A percentile compares a stretch with the other conserved stretches of the same genome.
Evolutionary conservation across 2,888 invertebrate genomes (phyloP).

Genomic region (Trachelus stipa): DNA sequence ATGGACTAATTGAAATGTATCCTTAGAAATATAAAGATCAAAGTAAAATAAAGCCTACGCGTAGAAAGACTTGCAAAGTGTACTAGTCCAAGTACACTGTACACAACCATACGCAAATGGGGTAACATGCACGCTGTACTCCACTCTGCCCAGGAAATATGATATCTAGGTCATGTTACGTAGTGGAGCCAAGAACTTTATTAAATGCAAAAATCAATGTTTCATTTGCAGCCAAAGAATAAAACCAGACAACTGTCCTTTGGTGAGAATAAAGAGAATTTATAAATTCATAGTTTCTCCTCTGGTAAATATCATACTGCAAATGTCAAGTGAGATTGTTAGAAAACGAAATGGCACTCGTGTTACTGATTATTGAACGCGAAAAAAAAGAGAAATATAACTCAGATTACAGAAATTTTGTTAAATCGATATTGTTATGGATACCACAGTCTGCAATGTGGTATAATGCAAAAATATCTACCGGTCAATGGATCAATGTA

Average conservation of each 20-base stretch:
- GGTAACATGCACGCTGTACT: neutral
- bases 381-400: slow-evolving; percentile 23
- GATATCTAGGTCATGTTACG: slow-evolving; percentile 30
- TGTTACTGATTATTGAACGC: slow-evolving; percentile 34
- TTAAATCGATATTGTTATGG: slow-evolving; percentile 62
- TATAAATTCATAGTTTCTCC: neutral
- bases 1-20: neutral
- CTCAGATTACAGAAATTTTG: slow-evolving; percentile 31
- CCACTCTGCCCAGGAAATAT: slow-evolving; percentile 12
- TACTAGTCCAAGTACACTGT: neutral
- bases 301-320: neutral
- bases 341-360: slow-evolving; percentile 6
- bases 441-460: slow-evolving; percentile 39
- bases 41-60: neutral
- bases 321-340: neutral
- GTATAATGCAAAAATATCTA: slow-evolving; percentile 9
- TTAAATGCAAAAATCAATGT: neutral
- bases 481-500: slow-evolving; percentile 14
- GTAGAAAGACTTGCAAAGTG: neutral
- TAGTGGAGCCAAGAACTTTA: slow-evolving; percentile 22
- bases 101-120: neutral
- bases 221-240: neutral
- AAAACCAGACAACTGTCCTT: neutral
- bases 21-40: neutral
- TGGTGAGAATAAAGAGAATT: neutral